Conservation (phyloP, 2,113 vertebrate species). For the Oryctolagus cuniculus region DNA sequence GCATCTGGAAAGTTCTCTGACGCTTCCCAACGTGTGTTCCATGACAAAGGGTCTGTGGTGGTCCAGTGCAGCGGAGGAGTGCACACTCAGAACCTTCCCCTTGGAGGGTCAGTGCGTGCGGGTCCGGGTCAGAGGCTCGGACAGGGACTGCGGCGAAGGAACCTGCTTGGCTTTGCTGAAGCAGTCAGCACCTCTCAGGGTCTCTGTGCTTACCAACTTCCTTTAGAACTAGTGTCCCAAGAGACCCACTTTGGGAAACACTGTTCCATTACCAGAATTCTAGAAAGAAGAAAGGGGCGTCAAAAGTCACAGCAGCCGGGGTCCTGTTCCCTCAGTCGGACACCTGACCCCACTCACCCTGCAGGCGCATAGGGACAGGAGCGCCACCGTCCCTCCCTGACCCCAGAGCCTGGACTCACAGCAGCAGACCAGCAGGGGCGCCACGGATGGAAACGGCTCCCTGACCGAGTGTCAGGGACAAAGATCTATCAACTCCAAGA, state of each 20-base stretch:
- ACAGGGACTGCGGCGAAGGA: too few species aligned
- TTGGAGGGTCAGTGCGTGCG: too few species aligned
- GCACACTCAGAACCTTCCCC: fast-evolving
- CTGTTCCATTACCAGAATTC: fast-evolving
- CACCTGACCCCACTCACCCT: background rate
- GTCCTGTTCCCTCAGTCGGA: background rate
- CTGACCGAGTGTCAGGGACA: background rate
- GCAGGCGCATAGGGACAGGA: background rate
- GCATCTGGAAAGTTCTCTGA: background rate
- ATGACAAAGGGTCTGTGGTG: background rate
- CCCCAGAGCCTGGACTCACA: background rate
- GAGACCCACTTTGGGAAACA: background rate
- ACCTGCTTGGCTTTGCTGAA: too few species aligned
- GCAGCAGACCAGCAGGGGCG: background rate
- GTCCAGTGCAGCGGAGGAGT: fast-evolving
- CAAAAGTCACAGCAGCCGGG: background rate
- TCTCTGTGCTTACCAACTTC: background rate
- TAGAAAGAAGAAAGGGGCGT: background rate
- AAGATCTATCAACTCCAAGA: background rate
- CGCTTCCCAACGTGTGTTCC: background rate
- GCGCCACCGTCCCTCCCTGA: fast-evolving
- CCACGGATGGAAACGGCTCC: background rate
- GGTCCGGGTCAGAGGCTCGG: too few species aligned
- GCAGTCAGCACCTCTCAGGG: fast-evolving
- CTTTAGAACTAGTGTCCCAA: background rate